Base-by-base conservation (phyloP, 2,888 invertebrate genomes). In the Tenthredo scrophulariae region DNA sequence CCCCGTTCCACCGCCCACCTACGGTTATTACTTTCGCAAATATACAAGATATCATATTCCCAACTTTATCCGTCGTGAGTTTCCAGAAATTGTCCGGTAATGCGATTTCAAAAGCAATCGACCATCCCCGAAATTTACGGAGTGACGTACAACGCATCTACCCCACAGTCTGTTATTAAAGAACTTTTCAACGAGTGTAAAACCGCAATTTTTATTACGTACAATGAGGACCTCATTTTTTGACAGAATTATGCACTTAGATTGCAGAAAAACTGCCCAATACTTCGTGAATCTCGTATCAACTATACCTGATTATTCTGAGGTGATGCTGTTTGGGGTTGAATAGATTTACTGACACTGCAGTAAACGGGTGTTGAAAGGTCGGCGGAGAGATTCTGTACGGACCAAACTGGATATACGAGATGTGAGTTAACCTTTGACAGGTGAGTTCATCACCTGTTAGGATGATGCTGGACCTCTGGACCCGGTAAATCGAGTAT, bases 21-120 rank as follows among this genome's bases (percentile, higher is more conserved):
- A 80, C 80, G 80, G 89, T 92, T 92, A 92, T 91, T 92, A 91
- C 92, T 91, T 92, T 90, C 89, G 89, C 91, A 91, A 92, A 91
- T 91, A 91, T 88, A 91, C 91, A 90, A 91, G 89, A 88, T 91
- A 91, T 91, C 91, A 80, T 85, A 80, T 87, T 89, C 87, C 86
- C 85, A 87, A 80, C 80, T 80, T 80, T 80, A 79, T 80, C 62
- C 58, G 26, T 18, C 80, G 62, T 22, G 80, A 80, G 80, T 62
- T 80, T 26, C 40, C 80, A 26, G 80, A 80, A 80, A 62, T 80
- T 80, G 80, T 58, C 80, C 40, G 58, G 62, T 80, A 80, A 80
- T 80, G 40, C 62, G 80, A 80, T 80, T 80, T 80, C 80, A 80
- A 80, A 80, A 58, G 80, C 58, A 80, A 80, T 80, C 80, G 80